Percentiles rank a stretch among this genome's conserved stretches.
phyloP scores from a whole-genome alignment of 2,888 invertebrate genomes.

The Ornithoptera priamus region DNA sequence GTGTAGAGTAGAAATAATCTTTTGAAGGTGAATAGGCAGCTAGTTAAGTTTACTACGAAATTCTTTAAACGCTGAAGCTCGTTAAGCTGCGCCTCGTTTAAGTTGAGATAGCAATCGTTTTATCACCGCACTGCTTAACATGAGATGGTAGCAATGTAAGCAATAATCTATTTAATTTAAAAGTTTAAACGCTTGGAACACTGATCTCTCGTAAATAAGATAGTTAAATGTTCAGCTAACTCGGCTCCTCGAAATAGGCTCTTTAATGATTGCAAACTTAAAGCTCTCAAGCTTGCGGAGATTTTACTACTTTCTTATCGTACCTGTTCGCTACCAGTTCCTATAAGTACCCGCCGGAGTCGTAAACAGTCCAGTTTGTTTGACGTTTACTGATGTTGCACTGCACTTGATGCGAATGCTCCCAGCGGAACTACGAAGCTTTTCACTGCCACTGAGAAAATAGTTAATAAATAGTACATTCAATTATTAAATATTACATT shows the following conservation, averaged over 20 bases:
- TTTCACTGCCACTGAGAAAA: not conserved
- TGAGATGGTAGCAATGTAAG: too few species aligned
- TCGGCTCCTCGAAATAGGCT: not conserved
- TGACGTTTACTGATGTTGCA: conserved; percentile 3
- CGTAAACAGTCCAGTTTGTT: conserved; percentile 4
- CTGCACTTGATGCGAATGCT: not conserved
- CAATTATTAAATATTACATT: not conserved
- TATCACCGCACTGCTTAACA: too few species aligned
- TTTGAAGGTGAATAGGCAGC: too few species aligned
- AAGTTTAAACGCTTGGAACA: not conserved
- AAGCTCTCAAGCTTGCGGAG: not conserved
- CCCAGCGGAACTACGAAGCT: not conserved
- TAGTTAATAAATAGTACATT: not conserved
- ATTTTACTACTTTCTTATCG: conserved; percentile 2
- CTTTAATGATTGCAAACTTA: not conserved
- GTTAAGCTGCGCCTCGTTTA: too few species aligned
- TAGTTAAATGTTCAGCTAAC: not conserved
- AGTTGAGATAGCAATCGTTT: too few species aligned
- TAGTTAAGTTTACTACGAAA: too few species aligned
- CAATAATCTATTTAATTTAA: too few species aligned
- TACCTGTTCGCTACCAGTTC: not conserved
- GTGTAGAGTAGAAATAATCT: too few species aligned
- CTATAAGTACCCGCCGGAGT: not conserved
- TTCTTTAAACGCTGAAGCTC: too few species aligned
- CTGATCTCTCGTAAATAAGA: not conserved